phyloP scores from a whole-genome alignment of 2,797 vertebrate genomes.

The Percopsis omiscomaycus region DNA sequence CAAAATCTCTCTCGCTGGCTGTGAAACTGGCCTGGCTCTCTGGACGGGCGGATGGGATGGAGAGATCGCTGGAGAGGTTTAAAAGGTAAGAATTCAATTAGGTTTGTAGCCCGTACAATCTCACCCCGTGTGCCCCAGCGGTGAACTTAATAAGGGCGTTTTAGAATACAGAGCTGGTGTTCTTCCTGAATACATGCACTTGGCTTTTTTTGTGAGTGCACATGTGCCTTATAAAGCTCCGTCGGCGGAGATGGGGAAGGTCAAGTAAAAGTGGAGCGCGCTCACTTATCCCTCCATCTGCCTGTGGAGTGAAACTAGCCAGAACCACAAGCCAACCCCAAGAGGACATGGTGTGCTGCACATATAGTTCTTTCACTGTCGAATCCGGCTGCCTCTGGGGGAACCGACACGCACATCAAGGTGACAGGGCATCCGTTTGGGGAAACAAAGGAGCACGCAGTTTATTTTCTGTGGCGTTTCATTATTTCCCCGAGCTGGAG shows the following conservation, averaged over 20 bases:
- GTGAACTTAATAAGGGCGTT: conserved; percentile 50
- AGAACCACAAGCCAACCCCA: conserved; percentile 43
- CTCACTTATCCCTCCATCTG: conserved; percentile 46
- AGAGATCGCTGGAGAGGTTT: conserved; percentile 16
- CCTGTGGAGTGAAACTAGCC: conserved; percentile 40
- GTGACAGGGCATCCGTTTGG: conserved; percentile 3
- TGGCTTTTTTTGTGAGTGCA: conserved; percentile 34
- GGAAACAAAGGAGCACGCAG: neutral
- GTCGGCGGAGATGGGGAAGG: conserved; percentile 30
- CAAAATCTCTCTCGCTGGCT: conserved; percentile 53
- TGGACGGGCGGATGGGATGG: conserved; percentile 38
- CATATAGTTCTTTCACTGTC: conserved; percentile 17
- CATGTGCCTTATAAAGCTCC: conserved; percentile 42
- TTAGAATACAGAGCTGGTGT: conserved; percentile 41
- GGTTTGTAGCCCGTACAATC: conserved; percentile 26
- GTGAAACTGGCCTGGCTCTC: conserved; percentile 34
- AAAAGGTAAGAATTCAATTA: conserved; percentile 48
- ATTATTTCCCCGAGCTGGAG: neutral
- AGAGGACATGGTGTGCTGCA: conserved; percentile 20
- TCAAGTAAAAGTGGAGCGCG: conserved; percentile 41
- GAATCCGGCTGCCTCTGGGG: conserved; percentile 3
- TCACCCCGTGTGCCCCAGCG: conserved; percentile 17
- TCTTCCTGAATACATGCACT: conserved; percentile 21
- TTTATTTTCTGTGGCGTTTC: conserved; percentile 5
- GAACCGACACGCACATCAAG: conserved; percentile 3